Conservation (phyloP, 1,140 invertebrate genomes). For the Brachionus asplanchnoidis region DNA sequence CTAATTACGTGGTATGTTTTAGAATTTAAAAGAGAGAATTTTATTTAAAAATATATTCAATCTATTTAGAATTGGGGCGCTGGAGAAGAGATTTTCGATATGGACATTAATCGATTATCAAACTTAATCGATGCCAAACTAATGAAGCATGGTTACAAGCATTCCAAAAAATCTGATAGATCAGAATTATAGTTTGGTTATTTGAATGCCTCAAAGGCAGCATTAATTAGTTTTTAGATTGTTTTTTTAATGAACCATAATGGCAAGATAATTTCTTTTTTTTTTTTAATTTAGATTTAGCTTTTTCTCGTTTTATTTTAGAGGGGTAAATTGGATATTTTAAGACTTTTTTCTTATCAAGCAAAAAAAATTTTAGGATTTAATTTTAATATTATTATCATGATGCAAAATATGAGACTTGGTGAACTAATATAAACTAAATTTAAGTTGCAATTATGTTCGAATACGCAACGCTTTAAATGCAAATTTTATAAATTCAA, state of each 20-base stretch:
- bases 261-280: not conserved
- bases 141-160: not conserved
- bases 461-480: slow-evolving; percentile 32
- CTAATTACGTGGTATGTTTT: not conserved
- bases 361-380: not conserved
- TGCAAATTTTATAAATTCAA: not conserved
- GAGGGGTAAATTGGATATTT: not conserved
- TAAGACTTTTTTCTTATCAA: not conserved
- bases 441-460: slow-evolving; percentile 31
- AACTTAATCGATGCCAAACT: not conserved
- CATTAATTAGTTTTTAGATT: not conserved
- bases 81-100: not conserved
- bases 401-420: not conserved
- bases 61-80: not conserved
- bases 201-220: not conserved
- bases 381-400: slow-evolving; percentile 24
- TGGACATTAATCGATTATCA: not conserved
- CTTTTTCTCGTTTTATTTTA: not conserved
- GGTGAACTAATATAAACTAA: not conserved
- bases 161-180: not conserved
- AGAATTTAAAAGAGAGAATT: not conserved
- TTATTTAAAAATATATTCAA: not conserved
- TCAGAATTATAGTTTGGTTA: not conserved
- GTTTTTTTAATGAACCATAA: not conserved
- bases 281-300: not conserved